Base-by-base conservation (phyloP, 2,113 vertebrate species). In the Muntiacus reevesi region DNA sequence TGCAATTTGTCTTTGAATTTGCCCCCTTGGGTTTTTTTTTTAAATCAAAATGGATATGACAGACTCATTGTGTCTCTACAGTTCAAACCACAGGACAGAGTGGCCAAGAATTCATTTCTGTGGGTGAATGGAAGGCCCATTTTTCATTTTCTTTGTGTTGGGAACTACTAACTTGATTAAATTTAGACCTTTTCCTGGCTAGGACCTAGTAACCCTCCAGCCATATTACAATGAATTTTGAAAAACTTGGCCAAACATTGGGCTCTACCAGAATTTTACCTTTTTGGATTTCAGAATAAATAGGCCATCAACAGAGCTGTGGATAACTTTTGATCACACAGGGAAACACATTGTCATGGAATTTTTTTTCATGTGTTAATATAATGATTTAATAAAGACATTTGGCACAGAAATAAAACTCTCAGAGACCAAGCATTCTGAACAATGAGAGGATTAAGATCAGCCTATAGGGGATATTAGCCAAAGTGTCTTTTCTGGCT, bases 381-480 rank as follows among this genome's bases (percentile, higher is more conserved):
- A 67, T 50, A 93, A 94, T 91, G 93, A 95, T 94, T 97, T 95
- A 97, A 96, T 97, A 78, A 97, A 97, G 93, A 64, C 82, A 25
- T 79, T 91, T 96, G 94, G 89, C 89, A 87, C 59, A 27, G 64
- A 52, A 93, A 78, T 91, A 64, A 57, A 64, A 87, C 43, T 90
- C 57, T 91, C 8, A 7, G 30, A 78, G 94, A 87, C 33, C 55
- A 71, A 90, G 84, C 55, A 33, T 82, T 88, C 93, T 78, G 82
- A 96, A 97, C 93, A 93, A 87, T 60, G 79, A 85, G 21, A 89
- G 91, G 59, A 94, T 92, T 94, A 90, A 76, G 54, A 97, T 87
- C 93, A 81, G 85, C 50, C 74, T 90, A 83, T 47, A 43, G 86
- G 45, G 76, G 59, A 33, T 84, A 47, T 90, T 89, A 27, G 30